A percentile compares a stretch with the other conserved stretches of the same genome.
phyloP scores from a whole-genome alignment of 2,113 vertebrate genomes.

The Platichthys flesus region DNA sequence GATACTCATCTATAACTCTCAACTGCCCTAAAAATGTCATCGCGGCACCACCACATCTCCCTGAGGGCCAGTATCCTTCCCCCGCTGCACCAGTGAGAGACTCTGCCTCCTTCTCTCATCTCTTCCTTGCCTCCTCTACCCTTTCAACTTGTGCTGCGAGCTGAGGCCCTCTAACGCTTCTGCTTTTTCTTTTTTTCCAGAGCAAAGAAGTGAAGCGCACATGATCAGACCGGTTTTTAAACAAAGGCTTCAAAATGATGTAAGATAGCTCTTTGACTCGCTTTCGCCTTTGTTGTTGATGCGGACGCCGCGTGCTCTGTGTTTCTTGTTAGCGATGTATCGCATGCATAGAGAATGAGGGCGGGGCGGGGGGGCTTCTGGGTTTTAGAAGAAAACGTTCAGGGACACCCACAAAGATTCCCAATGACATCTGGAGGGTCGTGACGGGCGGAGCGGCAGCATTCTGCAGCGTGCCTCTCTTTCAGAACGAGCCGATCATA shows the following conservation, averaged over 20 bases:
- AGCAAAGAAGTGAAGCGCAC: conserved; percentile 6
- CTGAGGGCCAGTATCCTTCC: conserved; percentile 66
- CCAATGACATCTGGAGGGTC: neutral
- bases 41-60: conserved; percentile 64
- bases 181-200: neutral
- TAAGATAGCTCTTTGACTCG: conserved; percentile 55
- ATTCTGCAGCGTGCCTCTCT: neutral
- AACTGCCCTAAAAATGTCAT: conserved; percentile 85
- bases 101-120: conserved; percentile 15
- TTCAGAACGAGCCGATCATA: conserved; percentile 13
- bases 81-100: conserved; percentile 56
- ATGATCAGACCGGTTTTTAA: conserved; percentile 56
- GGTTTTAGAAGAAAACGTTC: conserved; percentile 29
- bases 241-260: conserved; percentile 69
- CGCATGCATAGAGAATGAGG: neutral
- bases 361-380: conserved; percentile 3
- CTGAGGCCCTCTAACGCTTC: conserved; percentile 43
- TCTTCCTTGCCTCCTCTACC: conserved; percentile 34
- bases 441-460: too few species aligned
- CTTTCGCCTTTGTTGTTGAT: conserved; percentile 57
- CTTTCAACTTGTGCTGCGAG: conserved; percentile 65
- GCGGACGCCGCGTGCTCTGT: conserved; percentile 13
- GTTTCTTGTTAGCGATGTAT: conserved; percentile 43
- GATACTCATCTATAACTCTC: conserved; percentile 83
- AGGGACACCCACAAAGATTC: neutral